These are phyloP conservation scores for Synanthedon formicaeformis DNA, from an alignment of 2,888 invertebrate genomes.

Conservation along the genomic window DNA sequence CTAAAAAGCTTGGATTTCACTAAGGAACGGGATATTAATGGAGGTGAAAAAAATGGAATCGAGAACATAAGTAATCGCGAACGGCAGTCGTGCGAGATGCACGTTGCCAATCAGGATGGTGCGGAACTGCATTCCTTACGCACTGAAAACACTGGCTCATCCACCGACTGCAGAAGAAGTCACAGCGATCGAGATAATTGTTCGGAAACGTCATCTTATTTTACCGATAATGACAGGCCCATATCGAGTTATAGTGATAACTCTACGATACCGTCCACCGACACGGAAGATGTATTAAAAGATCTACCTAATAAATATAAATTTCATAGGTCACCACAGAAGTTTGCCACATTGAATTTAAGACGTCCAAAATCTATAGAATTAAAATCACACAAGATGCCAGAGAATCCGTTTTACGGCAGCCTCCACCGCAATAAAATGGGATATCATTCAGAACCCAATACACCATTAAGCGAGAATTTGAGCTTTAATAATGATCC, in stretches of 20 bases:
- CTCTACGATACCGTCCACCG: conserved; percentile 63
- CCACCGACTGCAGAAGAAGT: conserved; percentile 56
- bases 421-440: conserved; percentile 55
- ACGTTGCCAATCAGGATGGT: conserved; percentile 48
- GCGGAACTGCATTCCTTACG: conserved; percentile 59
- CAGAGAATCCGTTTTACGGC: conserved; percentile 49
- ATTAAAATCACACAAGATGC: conserved; percentile 34
- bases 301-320: conserved; percentile 61
- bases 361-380: conserved; percentile 63
- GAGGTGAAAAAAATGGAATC: conserved; percentile 42
- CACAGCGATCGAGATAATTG: conserved; percentile 65
- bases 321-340: conserved; percentile 63
- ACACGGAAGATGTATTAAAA: conserved; percentile 61
- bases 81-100: conserved; percentile 45
- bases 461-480: conserved; percentile 51
- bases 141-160: conserved; percentile 53
- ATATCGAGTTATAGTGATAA: conserved; percentile 66
- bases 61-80: conserved; percentile 52
- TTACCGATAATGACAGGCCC: conserved; percentile 63
- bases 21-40: conserved; percentile 36
- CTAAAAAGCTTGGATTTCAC: conserved; percentile 54
- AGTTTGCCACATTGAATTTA: conserved; percentile 60
- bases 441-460: conserved; percentile 64
- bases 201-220: conserved; percentile 62
- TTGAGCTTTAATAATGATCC: conserved; percentile 38